Evolutionary conservation across 2,797 vertebrate species (phyloP), one percentile per base, ranked within the genome.

Genomic region (Cephalopachus bancanus): DNA sequence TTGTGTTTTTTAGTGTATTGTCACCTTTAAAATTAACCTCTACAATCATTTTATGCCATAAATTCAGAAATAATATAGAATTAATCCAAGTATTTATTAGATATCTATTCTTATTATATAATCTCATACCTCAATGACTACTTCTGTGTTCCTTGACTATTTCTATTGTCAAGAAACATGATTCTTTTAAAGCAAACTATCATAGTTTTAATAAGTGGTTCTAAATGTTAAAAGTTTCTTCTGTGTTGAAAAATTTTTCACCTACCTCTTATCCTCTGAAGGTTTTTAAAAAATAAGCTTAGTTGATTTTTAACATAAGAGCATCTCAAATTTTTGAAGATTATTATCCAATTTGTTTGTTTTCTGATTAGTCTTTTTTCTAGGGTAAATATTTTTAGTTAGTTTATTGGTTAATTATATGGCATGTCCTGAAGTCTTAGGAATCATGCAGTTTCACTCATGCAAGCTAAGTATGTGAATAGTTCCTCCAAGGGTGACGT

Each of bases 11-110:
- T 57, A 26, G 65, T 86, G 10, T 78, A 1, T 71, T 10, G 57
- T 74, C 24, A 10, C 17, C 72, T 92, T 93, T 79, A 60, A 94
- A 84, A 84, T 80, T 84, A 95, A 49, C 1, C 71, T 91, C 67
- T 76, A 71, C 5, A 91, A 44, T 24, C 9, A 37, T 71, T 57
- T 33, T 62, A 53, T 85, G 14, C 15, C 1, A 37, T 26, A 30
- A 71, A 80, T 33, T 87, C 16, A 80, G 22, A 92, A 96, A 62
- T 84, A 72, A 93, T n/a, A 79, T 10, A 55, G 11, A 71, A 20
- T 24, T 88, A 76, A 72, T 59, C 5, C 19, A 91, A 30, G 1
- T 83, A 80, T 60, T 8, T 59, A 44, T 44, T 78, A 28, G 3
- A 37, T 75, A n/a, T 79, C 24, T 37, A 72, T 49, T 94, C n/a